phyloP scores from a whole-genome alignment of 2,113 vertebrate species.

The Pristiophorus japonicus region DNA sequence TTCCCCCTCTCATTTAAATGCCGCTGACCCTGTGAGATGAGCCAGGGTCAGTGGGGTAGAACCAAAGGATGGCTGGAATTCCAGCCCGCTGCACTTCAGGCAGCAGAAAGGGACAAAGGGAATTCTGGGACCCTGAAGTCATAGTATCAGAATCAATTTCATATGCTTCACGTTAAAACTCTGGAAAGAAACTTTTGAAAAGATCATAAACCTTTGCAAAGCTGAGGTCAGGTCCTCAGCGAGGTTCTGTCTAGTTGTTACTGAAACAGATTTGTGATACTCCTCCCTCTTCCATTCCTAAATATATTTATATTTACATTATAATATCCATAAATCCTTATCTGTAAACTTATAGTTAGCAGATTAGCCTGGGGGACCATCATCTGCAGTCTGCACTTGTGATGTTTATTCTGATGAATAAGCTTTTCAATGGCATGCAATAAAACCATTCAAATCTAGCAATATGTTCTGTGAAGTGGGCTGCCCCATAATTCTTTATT shows the following conservation, averaged over 20 bases:
- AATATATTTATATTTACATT: neutral
- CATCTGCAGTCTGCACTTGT: neutral
- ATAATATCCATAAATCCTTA: neutral
- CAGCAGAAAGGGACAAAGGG: neutral
- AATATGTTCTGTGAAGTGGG: neutral
- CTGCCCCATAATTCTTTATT: neutral
- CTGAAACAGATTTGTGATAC: neutral
- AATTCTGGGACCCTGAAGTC: neutral
- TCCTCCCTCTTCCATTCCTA: neutral
- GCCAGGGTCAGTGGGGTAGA: neutral
- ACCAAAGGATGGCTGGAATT: neutral
- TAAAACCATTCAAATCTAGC: neutral
- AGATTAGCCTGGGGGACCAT: neutral
- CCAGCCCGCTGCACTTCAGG: neutral
- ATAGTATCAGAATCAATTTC: too few species aligned
- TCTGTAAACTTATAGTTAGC: neutral
- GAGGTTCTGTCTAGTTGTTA: neutral
- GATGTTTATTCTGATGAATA: slow-evolving; percentile 6
- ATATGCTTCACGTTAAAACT: neutral
- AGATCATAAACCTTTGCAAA: neutral
- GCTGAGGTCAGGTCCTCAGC: neutral
- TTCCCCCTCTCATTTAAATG: neutral
- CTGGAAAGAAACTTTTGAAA: neutral
- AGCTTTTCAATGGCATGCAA: neutral
- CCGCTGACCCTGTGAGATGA: neutral